Evolutionary conservation across 1,140 invertebrate species (phyloP).

Genomic region (Watersipora subatra): DNA sequence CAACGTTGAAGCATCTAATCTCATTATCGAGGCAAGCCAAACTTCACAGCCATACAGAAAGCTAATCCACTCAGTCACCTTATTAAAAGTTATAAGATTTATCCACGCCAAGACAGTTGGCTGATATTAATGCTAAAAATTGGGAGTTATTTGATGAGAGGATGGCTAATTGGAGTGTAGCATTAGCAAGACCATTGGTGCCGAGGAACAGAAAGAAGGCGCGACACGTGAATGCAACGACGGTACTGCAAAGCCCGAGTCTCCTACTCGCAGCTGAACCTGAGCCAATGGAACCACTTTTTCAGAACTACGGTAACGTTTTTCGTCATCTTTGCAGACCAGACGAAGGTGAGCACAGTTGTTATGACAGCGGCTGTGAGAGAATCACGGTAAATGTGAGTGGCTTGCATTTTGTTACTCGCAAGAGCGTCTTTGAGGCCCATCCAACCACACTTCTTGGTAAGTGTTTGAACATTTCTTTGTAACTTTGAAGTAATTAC

Average conservation of each 20-base stretch:
- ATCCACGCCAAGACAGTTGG: too few species aligned
- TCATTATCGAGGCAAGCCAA: too few species aligned
- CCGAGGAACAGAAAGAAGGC: background rate
- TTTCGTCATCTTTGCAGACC: background rate
- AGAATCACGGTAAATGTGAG: constrained; percentile 89
- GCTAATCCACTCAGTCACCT: too few species aligned
- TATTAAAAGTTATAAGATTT: too few species aligned
- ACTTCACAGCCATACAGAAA: too few species aligned
- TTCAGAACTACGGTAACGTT: background rate
- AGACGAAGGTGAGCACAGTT: constrained; percentile 16
- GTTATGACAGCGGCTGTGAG: constrained; percentile 28
- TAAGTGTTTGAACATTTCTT: too few species aligned
- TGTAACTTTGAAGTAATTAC: too few species aligned
- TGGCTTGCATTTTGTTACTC: constrained; percentile 94
- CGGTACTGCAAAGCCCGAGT: background rate
- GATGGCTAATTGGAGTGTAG: background rate
- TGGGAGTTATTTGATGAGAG: too few species aligned
- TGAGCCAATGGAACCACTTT: background rate
- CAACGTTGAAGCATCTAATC: too few species aligned
- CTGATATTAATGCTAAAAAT: too few species aligned
- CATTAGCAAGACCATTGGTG: background rate
- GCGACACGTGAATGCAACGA: background rate
- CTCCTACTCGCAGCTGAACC: background rate
- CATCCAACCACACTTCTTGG: constrained; percentile 95
- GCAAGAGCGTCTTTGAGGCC: constrained; percentile 86